Percentiles rank a stretch among this genome's conserved stretches.
These are phyloP conservation scores for Microctenopoma stevenorrisi DNA, from an alignment of 2,797 vertebrate species.

Conservation along the genomic window DNA sequence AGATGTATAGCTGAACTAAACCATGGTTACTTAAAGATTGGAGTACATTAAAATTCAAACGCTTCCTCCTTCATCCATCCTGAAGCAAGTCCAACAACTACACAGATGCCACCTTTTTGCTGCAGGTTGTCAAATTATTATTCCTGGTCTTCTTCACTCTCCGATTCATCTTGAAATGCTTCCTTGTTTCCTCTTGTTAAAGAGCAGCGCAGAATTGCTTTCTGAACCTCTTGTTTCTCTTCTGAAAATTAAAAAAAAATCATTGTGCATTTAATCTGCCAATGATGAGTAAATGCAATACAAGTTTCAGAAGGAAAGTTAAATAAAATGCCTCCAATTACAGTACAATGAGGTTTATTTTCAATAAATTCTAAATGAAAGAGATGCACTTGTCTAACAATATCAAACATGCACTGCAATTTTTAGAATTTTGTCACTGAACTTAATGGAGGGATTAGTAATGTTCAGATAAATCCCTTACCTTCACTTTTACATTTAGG, in stretches of 20 bases:
- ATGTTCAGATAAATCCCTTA: slow-evolving; percentile 57
- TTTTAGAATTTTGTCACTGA: no score
- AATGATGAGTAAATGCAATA: background rate
- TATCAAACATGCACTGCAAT: no score
- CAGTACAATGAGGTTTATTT: no score
- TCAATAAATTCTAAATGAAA: no score
- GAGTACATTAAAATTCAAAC: slow-evolving; percentile 8
- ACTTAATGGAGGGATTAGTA: background rate
- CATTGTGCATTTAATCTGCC: background rate
- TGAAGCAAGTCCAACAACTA: background rate
- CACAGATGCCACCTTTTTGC: background rate
- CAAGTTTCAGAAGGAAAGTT: background rate
- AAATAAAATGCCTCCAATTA: background rate
- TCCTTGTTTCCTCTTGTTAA: slow-evolving; percentile 51
- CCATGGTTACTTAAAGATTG: background rate
- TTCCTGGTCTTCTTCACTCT: slow-evolving; percentile 70
- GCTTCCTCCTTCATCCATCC: background rate
- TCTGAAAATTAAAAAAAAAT: slow-evolving; percentile 73
- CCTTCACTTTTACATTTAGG: slow-evolving; percentile 88
- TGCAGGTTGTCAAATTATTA: slow-evolving; percentile 38
- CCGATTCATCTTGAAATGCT: slow-evolving; percentile 49
- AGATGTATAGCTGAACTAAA: slow-evolving; percentile 18
- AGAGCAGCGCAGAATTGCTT: slow-evolving; percentile 86
- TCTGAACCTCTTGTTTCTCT: slow-evolving; percentile 83
- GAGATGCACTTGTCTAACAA: no score